Base-by-base conservation (phyloP, 1,140 invertebrate species). In the Zaprionus nigranus region DNA sequence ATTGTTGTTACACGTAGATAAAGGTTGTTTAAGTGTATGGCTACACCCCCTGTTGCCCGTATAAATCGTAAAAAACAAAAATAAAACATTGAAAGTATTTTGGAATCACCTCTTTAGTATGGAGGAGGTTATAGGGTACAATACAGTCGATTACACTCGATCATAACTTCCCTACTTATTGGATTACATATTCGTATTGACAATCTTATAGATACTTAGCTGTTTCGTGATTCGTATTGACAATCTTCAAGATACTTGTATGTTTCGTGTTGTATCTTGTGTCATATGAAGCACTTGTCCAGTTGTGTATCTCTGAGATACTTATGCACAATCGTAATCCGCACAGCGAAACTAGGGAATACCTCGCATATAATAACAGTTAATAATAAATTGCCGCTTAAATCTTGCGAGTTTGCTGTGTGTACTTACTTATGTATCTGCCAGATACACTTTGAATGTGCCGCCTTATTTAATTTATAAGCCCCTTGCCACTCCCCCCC, bases 371-470 rank as follows among this genome's bases (percentile, higher is more conserved):
- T 24, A 51, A 51, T 51, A 51, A 51, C 46, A 51, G 46, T 51
- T 24, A 51, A 51, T 24, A 51, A 51, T 46, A 46, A 46, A 46
- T 46, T 46, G 40, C 40, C n/a, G 40, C 40, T 46, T 46, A 46
- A 46, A n/a, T 51, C 46, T 24, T 51, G 9, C 46, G 46, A 22
- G 46, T 20, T 51, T 51, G 20, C 20, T 51, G 24, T 51, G 74
- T 78, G 68, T 51, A 81, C 66, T 81, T 76, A 59, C 59, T 79
- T 63, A 79, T 79, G 77, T 79, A 79, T 79, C 77, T 81, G 24
- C 17, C 66, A 46, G 79, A 81, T 81, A 81, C 78, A 51, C 46
- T 72, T 40, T 59, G 46, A 51, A 51, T 51, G 46, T 51, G 46
- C 46, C 46, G 46, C 70, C 78, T 82, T 82, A 82, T 75, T 82